These are phyloP conservation scores for Tychaedon coryphoeus DNA, from an alignment of 2,113 vertebrate species.

Conservation along the genomic window DNA sequence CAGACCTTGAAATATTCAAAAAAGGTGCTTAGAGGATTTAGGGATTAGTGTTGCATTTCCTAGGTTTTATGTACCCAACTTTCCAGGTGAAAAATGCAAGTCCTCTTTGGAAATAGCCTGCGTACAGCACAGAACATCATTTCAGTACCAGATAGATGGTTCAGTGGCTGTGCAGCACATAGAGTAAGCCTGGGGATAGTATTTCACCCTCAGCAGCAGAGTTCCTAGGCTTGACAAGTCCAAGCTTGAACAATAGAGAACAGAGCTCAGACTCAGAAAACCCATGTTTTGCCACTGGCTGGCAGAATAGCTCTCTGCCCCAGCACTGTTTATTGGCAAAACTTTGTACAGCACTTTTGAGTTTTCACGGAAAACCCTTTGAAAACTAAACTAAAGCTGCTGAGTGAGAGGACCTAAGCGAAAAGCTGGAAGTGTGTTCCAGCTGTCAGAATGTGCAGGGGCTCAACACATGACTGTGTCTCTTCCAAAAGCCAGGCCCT, in stretches of 20 bases:
- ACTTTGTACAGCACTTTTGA: neutral
- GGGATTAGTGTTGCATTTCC: neutral
- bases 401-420: neutral
- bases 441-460: neutral
- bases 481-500: neutral
- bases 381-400: neutral
- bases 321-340: neutral
- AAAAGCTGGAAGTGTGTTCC: neutral
- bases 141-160: neutral
- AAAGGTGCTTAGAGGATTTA: neutral
- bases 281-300: neutral
- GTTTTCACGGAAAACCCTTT: neutral
- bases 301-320: neutral
- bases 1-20: neutral
- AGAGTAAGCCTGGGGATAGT: neutral
- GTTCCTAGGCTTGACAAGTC: neutral
- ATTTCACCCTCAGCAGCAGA: neutral
- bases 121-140: neutral
- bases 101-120: neutral
- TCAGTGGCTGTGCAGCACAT: neutral
- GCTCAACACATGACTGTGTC: neutral
- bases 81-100: neutral
- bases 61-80: neutral
- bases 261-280: neutral
- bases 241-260: neutral